These are phyloP conservation scores for Rhabditoides inermis DNA, from an alignment of 2,888 invertebrate genomes.

Conservation along the genomic window DNA sequence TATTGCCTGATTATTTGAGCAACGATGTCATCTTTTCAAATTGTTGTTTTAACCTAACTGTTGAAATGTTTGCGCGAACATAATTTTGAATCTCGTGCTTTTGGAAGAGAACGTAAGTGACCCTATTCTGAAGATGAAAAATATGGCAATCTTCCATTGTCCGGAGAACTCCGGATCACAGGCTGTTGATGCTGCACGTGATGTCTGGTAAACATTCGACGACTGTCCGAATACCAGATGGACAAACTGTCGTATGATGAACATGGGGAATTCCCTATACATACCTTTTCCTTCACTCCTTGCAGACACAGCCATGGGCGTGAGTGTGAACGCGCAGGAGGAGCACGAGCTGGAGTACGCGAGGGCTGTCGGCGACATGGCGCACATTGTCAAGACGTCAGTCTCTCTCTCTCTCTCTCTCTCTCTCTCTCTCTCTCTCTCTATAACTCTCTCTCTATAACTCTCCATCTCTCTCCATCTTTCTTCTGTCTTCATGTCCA, in stretches of 20 bases:
- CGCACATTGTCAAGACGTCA: too few species aligned
- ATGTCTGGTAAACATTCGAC: too few species aligned
- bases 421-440: background rate
- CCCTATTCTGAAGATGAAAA: background rate
- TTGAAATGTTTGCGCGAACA: background rate
- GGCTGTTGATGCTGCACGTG: too few species aligned
- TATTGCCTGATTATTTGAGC: too few species aligned
- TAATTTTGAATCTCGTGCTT: background rate
- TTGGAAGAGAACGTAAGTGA: background rate
- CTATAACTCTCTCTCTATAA: background rate
- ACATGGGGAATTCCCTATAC: too few species aligned
- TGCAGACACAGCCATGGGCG: constrained; percentile 9
- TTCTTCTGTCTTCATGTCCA: background rate
- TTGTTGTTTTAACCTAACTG: too few species aligned
- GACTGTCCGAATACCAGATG: too few species aligned
- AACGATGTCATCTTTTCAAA: too few species aligned
- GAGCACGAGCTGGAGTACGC: background rate
- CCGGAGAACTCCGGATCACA: too few species aligned
- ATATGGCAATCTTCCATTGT: background rate
- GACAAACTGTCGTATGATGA: too few species aligned
- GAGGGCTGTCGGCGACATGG: constrained; percentile 1
- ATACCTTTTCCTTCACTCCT: too few species aligned
- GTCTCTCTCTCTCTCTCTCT: background rate
- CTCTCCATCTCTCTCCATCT: background rate
- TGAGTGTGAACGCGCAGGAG: constrained; percentile 3